Conservation (phyloP, 2,888 invertebrate species). For the Melipona beecheii region DNA sequence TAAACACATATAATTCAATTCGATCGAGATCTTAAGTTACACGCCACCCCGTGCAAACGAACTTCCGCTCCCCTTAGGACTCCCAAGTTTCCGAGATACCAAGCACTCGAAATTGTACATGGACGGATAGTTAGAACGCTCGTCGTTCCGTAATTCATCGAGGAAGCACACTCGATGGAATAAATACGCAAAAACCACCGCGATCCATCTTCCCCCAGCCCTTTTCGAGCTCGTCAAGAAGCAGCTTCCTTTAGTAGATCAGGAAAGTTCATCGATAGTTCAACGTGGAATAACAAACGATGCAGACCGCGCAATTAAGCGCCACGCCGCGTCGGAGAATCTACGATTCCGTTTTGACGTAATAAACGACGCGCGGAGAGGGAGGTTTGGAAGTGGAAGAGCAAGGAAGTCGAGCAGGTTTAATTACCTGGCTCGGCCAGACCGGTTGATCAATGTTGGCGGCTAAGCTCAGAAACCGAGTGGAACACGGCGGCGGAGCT, state of each 20-base stretch:
- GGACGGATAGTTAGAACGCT: not conserved
- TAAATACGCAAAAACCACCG: too few relatives aligned
- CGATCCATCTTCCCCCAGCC: too few relatives aligned
- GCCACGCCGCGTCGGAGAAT: conserved; percentile 13
- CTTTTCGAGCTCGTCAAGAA: too few relatives aligned
- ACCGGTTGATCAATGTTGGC: conserved; percentile 58
- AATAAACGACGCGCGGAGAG: conserved; percentile 56
- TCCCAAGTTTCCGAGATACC: not conserved
- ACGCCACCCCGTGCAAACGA: not conserved
- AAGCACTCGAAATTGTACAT: not conserved
- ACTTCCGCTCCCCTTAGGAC: not conserved
- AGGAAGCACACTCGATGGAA: too few relatives aligned
- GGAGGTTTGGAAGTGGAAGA: conserved; percentile 11
- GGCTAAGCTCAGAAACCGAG: conserved; percentile 52
- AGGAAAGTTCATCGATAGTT: conserved; percentile 32
- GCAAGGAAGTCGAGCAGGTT: conserved; percentile 48
- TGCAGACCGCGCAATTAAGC: conserved; percentile 8
- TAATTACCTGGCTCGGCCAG: conserved; percentile 62
- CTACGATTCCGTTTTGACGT: conserved; percentile 51
- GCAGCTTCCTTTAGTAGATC: not conserved
- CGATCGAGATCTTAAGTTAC: not conserved
- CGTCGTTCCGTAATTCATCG: too few relatives aligned
- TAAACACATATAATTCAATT: not conserved
- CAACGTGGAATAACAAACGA: conserved; percentile 23
- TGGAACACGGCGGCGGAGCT: conserved; percentile 42